phyloP scores from a whole-genome alignment of 2,888 invertebrate species.

The Ophonus ardosiacus region DNA sequence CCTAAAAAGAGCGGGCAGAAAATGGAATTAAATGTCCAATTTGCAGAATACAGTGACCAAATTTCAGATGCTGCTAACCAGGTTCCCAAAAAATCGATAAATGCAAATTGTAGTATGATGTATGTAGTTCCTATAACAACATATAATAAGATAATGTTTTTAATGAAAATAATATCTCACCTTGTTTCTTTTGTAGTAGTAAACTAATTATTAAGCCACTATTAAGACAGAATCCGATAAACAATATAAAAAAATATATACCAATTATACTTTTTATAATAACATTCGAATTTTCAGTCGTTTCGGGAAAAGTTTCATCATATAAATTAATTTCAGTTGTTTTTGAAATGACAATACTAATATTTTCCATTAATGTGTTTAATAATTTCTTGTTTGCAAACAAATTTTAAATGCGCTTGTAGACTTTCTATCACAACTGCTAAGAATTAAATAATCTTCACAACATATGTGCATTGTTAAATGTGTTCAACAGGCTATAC shows the following conservation, averaged over 20 bases:
- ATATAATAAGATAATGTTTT: background rate
- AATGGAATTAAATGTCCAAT: slow-evolving; percentile 77
- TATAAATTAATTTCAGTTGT: background rate
- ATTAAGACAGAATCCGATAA: slow-evolving; percentile 46
- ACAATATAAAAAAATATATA: slow-evolving; percentile 26
- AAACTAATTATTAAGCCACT: slow-evolving; percentile 52
- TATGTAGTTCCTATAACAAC: slow-evolving; percentile 50
- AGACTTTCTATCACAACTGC: slow-evolving; percentile 25
- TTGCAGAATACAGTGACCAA: slow-evolving; percentile 76
- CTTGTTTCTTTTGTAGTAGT: slow-evolving; percentile 52
- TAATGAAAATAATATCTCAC: slow-evolving; percentile 28
- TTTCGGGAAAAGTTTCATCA: slow-evolving; percentile 2
- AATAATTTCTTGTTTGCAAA: background rate
- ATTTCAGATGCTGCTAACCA: slow-evolving; percentile 77
- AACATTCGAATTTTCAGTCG: background rate
- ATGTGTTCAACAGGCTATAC: slow-evolving; percentile 45
- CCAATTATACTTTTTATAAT: slow-evolving; percentile 15
- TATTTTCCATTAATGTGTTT: slow-evolving; percentile 2
- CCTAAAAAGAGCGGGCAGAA: slow-evolving; percentile 79
- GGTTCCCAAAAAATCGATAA: slow-evolving; percentile 77
- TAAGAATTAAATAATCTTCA: slow-evolving; percentile 36
- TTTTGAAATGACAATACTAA: background rate
- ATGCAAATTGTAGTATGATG: slow-evolving; percentile 77
- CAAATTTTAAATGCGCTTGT: slow-evolving; percentile 13
- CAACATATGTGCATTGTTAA: slow-evolving; percentile 40